Percentiles rank a stretch among this genome's conserved stretches.
These are phyloP conservation scores for Conchocele bisecta DNA, from an alignment of 2,888 invertebrate genomes.

Conservation along the genomic window DNA sequence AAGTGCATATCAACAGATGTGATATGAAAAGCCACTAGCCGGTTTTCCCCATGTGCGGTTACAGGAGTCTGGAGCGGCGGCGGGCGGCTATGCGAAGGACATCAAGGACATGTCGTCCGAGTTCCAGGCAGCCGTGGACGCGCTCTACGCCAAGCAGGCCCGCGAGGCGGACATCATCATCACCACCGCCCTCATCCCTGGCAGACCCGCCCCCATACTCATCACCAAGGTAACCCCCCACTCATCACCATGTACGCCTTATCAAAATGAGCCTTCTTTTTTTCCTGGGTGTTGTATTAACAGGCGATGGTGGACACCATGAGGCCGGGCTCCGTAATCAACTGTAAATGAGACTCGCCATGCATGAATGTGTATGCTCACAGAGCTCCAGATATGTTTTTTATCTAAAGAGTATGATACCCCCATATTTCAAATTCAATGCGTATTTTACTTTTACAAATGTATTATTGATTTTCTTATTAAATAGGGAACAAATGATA, in stretches of 20 bases:
- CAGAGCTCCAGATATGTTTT: no score
- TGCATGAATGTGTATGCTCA: no score
- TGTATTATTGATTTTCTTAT: no score
- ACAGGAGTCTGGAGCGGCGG: conserved; percentile 85
- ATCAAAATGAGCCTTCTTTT: no score
- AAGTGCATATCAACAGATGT: neutral
- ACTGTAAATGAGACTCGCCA: no score
- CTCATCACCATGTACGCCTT: no score
- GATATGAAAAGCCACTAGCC: neutral
- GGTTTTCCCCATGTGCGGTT: neutral
- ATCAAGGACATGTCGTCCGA: conserved; percentile 86
- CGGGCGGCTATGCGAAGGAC: conserved; percentile 92
- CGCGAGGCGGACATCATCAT: conserved; percentile 93
- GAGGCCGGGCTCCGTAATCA: conserved; percentile 95
- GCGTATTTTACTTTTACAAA: no score
- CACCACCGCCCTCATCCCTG: conserved; percentile 94
- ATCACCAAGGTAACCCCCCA: conserved; percentile 87
- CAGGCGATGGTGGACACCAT: conserved; percentile 90
- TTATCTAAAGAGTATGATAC: no score
- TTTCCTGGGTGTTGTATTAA: no score
- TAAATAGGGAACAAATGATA: no score
- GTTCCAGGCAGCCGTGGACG: conserved; percentile 93
- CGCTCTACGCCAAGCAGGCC: conserved; percentile 92
- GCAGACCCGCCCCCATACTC: conserved; percentile 91
- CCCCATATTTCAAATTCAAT: no score